phyloP scores from a whole-genome alignment of 2,888 invertebrate genomes.

The Sylvicola cinctus region DNA sequence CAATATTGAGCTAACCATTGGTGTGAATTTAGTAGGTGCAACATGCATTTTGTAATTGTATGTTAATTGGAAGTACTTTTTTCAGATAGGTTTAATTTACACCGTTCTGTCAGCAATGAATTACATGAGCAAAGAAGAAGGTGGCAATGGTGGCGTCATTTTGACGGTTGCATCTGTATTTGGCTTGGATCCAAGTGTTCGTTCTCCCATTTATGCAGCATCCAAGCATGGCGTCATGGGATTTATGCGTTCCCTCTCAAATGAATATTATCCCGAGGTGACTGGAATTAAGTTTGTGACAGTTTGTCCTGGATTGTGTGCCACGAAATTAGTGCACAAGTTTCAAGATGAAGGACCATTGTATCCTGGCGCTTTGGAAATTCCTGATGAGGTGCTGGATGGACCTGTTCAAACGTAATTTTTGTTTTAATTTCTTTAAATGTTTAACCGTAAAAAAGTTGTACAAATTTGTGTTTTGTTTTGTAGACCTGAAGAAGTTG shows the following conservation, averaged over 20 bases:
- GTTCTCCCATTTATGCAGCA: slow-evolving; percentile 20
- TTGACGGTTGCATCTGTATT: slow-evolving; percentile 21
- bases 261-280: slow-evolving; percentile 1
- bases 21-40: slow-evolving; percentile 5
- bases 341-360: no score
- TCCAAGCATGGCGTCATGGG: slow-evolving; percentile 23
- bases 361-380: not conserved
- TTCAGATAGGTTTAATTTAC: slow-evolving; percentile 16
- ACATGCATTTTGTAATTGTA: no score
- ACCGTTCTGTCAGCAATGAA: slow-evolving; percentile 17
- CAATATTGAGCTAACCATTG: slow-evolving; percentile 1
- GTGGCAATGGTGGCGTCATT: slow-evolving; percentile 23
- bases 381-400: not conserved
- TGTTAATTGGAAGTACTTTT: no score
- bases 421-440: not conserved
- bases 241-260: slow-evolving; percentile 19
- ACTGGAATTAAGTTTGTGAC: slow-evolving; percentile 4
- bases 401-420: slow-evolving; percentile 1
- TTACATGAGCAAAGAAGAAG: slow-evolving; percentile 22
- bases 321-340: not conserved
- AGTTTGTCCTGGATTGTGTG: slow-evolving; percentile 5
- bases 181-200: slow-evolving; percentile 15
- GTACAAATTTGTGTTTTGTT: not conserved
- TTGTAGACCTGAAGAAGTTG: slow-evolving; percentile 1
- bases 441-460: no score